Percentiles rank a stretch among this genome's conserved stretches.
Conservation (phyloP, 2,797 vertebrate species). For the Takifugu ocellatus region DNA sequence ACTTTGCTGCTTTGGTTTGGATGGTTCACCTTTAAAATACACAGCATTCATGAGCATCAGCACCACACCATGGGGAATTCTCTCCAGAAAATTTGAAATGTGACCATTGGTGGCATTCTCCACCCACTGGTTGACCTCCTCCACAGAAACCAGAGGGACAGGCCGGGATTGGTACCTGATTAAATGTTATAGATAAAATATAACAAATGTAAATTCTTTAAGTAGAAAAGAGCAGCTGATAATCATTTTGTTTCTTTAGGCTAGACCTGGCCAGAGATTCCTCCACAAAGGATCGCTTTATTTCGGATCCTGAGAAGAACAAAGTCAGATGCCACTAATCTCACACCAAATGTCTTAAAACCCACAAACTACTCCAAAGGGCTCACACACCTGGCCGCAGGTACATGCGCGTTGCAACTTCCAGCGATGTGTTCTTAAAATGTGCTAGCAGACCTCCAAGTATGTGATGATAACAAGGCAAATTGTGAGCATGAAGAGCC, state of each 20-base stretch:
- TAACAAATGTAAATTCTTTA: background rate
- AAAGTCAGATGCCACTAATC: background rate
- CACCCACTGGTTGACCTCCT: constrained; percentile 87
- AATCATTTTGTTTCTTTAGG: background rate
- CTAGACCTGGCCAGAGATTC: constrained; percentile 72
- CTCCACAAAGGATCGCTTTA: constrained; percentile 82
- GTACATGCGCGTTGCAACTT: constrained; percentile 82
- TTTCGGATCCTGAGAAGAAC: constrained; percentile 72
- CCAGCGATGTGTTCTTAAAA: constrained; percentile 70
- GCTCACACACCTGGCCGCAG: constrained; percentile 78
- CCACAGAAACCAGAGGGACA: constrained; percentile 70
- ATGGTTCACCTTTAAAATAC: constrained; percentile 84
- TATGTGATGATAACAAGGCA: constrained; percentile 78
- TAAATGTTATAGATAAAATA: no score
- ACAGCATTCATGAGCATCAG: constrained; percentile 87
- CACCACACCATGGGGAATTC: constrained; percentile 74
- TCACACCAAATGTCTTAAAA: background rate
- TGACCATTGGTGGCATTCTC: constrained; percentile 81
- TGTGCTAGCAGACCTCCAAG: constrained; percentile 71
- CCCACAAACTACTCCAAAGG: background rate
- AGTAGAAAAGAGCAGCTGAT: background rate
- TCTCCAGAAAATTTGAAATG: constrained; percentile 82
- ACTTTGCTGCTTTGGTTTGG: background rate
- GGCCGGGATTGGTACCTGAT: constrained; percentile 80
- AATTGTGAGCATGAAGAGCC: constrained; percentile 64